phyloP scores from a whole-genome alignment of 1,140 invertebrate species.

The Drosophila bocqueti region DNA sequence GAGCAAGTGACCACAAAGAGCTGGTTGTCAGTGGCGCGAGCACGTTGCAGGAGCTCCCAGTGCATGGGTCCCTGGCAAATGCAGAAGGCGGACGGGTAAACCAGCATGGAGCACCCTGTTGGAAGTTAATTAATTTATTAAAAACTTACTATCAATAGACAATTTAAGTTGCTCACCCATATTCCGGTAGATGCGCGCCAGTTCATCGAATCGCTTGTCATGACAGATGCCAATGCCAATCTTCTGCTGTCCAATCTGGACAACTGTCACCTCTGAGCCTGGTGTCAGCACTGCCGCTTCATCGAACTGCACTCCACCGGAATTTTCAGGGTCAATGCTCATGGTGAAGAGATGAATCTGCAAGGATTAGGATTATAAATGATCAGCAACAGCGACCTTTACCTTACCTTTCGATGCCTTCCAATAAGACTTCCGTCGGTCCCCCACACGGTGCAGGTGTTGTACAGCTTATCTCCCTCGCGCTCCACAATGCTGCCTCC shows the following conservation, averaged over 20 bases:
- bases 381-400: conserved; percentile 8
- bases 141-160: neutral
- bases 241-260: conserved; percentile 90
- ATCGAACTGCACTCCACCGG: conserved; percentile 94
- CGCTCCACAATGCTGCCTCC: conserved; percentile 96
- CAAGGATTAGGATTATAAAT: neutral
- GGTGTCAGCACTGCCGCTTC: conserved; percentile 93
- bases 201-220: conserved; percentile 95
- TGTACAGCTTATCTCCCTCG: conserved; percentile 89
- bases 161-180: conserved; percentile 45
- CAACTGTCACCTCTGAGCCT: conserved; percentile 91
- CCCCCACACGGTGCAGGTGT: conserved; percentile 96
- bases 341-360: conserved; percentile 97
- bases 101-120: conserved; percentile 91
- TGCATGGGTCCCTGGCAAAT: conserved; percentile 97
- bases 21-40: conserved; percentile 95
- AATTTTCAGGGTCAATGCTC: conserved; percentile 89
- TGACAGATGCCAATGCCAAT: conserved; percentile 97
- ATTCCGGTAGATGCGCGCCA: conserved; percentile 93
- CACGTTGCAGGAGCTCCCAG: conserved; percentile 93
- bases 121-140: neutral
- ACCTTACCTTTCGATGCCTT: conserved; percentile 89
- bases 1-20: conserved; percentile 90
- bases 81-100: conserved; percentile 98
- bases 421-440: conserved; percentile 91